Base-by-base conservation (phyloP, 2,797 vertebrate species). In the Siniperca obscura region DNA sequence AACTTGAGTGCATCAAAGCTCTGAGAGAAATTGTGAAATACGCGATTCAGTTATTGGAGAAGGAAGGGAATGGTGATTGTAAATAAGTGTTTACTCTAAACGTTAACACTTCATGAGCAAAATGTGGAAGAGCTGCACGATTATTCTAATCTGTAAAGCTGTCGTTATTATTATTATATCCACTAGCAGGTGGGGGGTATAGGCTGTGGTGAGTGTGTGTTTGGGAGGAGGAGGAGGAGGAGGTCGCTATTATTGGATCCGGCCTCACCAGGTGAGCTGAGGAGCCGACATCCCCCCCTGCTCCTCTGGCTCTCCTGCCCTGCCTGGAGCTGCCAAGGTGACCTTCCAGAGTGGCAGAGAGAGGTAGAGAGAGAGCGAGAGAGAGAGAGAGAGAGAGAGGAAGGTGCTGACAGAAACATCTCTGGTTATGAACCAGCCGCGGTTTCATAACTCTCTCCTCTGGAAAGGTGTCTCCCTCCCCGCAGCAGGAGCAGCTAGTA, bases 201-300 rank as follows among this genome's bases (percentile, higher is more conserved):
- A 38, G 27, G 16, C 16, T 14, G 27, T 22, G 57, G 42, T 50
- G 57, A 17, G 57, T 71, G 90, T 92, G 93, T 53, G 57, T 74
- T 68, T 30, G 65, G 4, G 65, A 3, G 56, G 83, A 67, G 69
- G 61, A 57, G 78, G 30, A 14, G 60, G 14, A 12, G 27, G 27
- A 30, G 68, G 70, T 40, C 61, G 52, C 73, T 85, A 50, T 85
- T 91, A 93, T 84, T 91, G 93, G 93, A 94, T 94, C 91, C 86
- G 86, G 78, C 80, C 89, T 89, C 91, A 90, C 94, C 94, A 95
- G 96, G 94, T 91, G 93, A 94, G 82, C 90, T 81, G 84, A 89
- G 90, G 90, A 92, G 88, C 84, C 87, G 83, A 85, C 88, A 93
- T 87, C 94, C 64, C 80, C 52, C 38, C 12, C 67, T 42, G 11